Percentiles rank a stretch among this genome's conserved stretches.
These are phyloP conservation scores for Ophion obscuratus DNA, from an alignment of 2,888 invertebrate genomes.

Conservation along the genomic window DNA sequence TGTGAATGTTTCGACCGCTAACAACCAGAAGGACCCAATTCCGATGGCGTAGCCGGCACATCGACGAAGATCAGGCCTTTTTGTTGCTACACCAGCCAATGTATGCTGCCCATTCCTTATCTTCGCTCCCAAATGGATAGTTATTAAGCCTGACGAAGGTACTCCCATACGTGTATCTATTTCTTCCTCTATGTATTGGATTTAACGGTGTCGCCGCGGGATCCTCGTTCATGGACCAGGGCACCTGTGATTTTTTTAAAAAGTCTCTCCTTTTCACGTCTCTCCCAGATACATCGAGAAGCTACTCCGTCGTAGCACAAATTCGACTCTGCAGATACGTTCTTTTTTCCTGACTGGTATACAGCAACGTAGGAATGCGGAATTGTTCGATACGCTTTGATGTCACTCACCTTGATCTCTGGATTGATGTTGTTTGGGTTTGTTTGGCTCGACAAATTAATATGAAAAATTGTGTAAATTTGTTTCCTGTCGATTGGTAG, in stretches of 20 bases:
- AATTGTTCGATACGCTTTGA: conserved; percentile 2
- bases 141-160: conserved; percentile 49
- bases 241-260: conserved; percentile 31
- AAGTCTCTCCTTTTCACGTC: not conserved
- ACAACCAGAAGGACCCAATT: not conserved
- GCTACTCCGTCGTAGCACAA: not conserved
- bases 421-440: not conserved
- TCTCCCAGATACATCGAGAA: conserved; percentile 9
- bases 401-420: not conserved
- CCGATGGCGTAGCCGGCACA: not conserved
- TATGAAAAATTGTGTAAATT: conserved; percentile 10
- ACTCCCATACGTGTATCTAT: not conserved
- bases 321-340: conserved; percentile 2
- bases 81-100: not conserved
- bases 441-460: not conserved
- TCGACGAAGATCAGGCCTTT: not conserved
- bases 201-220: conserved; percentile 66
- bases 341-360: conserved; percentile 1
- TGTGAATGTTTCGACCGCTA: too few species aligned
- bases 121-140: conserved; percentile 46
- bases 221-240: conserved; percentile 41
- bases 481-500: not conserved
- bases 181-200: not conserved
- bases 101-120: conserved; percentile 40
- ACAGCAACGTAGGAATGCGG: conserved; percentile 37